These are phyloP conservation scores for Unio delphinus DNA, from an alignment of 2,888 invertebrate species.

Conservation along the genomic window DNA sequence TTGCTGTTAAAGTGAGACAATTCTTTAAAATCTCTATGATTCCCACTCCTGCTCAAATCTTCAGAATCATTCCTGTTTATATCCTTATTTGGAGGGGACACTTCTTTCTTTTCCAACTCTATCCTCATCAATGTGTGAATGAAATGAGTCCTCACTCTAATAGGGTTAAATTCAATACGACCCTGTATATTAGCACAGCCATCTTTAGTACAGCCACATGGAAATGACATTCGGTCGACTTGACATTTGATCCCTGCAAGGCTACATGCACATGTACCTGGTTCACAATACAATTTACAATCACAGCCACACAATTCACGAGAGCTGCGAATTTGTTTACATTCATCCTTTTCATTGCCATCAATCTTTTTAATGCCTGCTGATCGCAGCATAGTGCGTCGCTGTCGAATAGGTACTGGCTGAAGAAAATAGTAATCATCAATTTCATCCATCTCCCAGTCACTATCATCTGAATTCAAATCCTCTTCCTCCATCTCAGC, in stretches of 20 bases:
- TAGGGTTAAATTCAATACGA: slow-evolving; percentile 95
- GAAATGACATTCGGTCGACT: slow-evolving; percentile 95
- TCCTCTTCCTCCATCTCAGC: slow-evolving; percentile 42
- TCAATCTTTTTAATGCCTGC: slow-evolving; percentile 96
- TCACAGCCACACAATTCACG: slow-evolving; percentile 78
- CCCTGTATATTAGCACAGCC: slow-evolving; percentile 94
- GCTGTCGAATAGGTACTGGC: slow-evolving; percentile 92
- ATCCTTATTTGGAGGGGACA: slow-evolving; percentile 25
- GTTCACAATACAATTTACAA: slow-evolving; percentile 82
- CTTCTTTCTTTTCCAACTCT: slow-evolving; percentile 63
- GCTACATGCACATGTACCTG: slow-evolving; percentile 95
- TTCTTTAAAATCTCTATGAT: slow-evolving; percentile 73
- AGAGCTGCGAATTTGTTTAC: slow-evolving; percentile 90
- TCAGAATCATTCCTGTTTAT: slow-evolving; percentile 14
- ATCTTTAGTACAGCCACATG: slow-evolving; percentile 95
- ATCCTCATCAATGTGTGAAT: slow-evolving; percentile 94
- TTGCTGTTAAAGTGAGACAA: slow-evolving; percentile 67
- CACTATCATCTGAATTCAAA: slow-evolving; percentile 57
- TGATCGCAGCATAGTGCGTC: slow-evolving; percentile 88
- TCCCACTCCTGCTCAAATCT: slow-evolving; percentile 12
- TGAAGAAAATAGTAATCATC: slow-evolving; percentile 74
- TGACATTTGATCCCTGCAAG: slow-evolving; percentile 97
- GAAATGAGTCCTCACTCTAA: slow-evolving; percentile 95
- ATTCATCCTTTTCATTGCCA: slow-evolving; percentile 92
- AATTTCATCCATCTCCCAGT: slow-evolving; percentile 51